phyloP scores from a whole-genome alignment of 2,888 invertebrate genomes.

The Trissolcus brochymenae region DNA sequence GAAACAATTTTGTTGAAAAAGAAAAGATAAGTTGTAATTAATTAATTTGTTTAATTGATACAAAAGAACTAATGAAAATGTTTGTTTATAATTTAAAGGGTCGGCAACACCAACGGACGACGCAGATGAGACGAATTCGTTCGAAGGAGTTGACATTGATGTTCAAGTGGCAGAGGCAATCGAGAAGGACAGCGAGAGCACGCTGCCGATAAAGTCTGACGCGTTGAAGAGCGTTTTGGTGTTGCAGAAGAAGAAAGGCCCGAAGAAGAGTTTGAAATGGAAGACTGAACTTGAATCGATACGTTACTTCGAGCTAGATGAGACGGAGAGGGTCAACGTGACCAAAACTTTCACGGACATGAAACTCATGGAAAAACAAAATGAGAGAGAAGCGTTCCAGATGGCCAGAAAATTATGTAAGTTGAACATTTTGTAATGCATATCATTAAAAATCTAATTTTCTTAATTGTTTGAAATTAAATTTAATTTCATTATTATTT shows the following conservation, averaged over 20 bases:
- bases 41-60: too few relatives aligned
- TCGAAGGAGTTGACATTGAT: slow-evolving; percentile 64
- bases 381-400: slow-evolving; percentile 90
- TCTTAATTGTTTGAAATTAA: not conserved
- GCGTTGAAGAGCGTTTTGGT: slow-evolving; percentile 86
- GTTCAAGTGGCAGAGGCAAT: slow-evolving; percentile 59
- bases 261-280: slow-evolving; percentile 89
- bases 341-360: slow-evolving; percentile 93
- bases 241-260: slow-evolving; percentile 85
- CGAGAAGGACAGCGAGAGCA: slow-evolving; percentile 60
- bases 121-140: slow-evolving; percentile 67
- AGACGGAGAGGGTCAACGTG: slow-evolving; percentile 96
- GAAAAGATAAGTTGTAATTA: too few relatives aligned
- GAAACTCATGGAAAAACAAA: slow-evolving; percentile 91
- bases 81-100: slow-evolving; percentile 58
- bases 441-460: not conserved
- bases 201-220: slow-evolving; percentile 67
- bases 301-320: slow-evolving; percentile 95
- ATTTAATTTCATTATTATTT: too few relatives aligned
- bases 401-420: slow-evolving; percentile 85
- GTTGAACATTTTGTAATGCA: slow-evolving; percentile 50
- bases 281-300: slow-evolving; percentile 89
- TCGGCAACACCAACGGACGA: slow-evolving; percentile 69
- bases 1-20: too few relatives aligned
- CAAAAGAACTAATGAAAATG: not conserved